Evolutionary conservation across 2,888 invertebrate species (phyloP).

Genomic region (Carcina quercana): DNA sequence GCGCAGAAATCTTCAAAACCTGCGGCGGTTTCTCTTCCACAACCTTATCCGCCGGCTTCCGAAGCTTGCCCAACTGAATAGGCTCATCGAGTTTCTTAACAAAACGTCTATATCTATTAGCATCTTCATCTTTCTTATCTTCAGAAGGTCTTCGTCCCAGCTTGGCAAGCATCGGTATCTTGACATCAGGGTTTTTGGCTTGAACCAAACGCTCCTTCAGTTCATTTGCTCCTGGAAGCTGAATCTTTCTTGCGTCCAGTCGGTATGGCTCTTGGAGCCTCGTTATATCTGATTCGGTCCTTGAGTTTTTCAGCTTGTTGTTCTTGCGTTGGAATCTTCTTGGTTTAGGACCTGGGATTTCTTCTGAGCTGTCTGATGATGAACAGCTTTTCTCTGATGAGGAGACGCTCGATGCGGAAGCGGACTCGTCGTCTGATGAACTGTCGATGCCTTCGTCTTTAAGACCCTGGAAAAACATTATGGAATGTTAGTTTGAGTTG

Average conservation of each 20-base stretch:
- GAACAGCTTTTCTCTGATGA: constrained; percentile 67
- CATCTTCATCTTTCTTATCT: constrained; percentile 47
- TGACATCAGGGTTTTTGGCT: constrained; percentile 49
- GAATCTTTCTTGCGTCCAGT: constrained; percentile 35
- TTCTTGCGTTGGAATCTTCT: constrained; percentile 55
- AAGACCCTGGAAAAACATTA: constrained; percentile 47
- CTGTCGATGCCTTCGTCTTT: constrained; percentile 72
- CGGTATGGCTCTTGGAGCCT: constrained; percentile 40
- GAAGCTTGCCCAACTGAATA: constrained; percentile 52
- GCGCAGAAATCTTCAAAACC: constrained; percentile 47
- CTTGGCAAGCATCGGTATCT: constrained; percentile 50
- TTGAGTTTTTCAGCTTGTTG: constrained; percentile 57
- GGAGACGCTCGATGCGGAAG: constrained; percentile 54
- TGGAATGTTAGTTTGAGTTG: not conserved
- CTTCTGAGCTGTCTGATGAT: constrained; percentile 63
- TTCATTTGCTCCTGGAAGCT: constrained; percentile 39
- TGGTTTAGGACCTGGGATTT: constrained; percentile 42
- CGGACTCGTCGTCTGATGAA: constrained; percentile 66
- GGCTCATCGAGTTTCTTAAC: constrained; percentile 55
- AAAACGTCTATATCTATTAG: constrained; percentile 36
- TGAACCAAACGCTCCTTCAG: constrained; percentile 36
- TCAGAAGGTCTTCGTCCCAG: constrained; percentile 50
- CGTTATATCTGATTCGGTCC: constrained; percentile 62
- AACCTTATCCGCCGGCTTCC: constrained; percentile 44
- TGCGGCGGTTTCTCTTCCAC: constrained; percentile 34